These are phyloP conservation scores for Elymnias hypermnestra DNA, from an alignment of 1,140 invertebrate species.

Conservation along the genomic window DNA sequence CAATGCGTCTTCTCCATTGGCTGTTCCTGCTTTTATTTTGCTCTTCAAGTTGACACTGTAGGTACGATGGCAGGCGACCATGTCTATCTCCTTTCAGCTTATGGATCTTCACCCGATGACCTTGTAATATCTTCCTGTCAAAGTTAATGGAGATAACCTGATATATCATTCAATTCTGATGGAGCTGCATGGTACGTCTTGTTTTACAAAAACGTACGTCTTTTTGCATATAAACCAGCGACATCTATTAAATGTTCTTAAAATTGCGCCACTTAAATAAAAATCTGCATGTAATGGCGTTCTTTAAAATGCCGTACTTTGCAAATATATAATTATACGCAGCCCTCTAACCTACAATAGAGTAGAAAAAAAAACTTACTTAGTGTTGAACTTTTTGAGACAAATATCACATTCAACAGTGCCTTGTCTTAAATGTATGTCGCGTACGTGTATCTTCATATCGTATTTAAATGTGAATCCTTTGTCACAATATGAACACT, in stretches of 20 bases:
- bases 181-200: no score
- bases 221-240: no score
- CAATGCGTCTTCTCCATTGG: not conserved
- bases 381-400: constrained; percentile 62
- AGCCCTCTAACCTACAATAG: no score
- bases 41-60: constrained; percentile 31
- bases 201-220: no score
- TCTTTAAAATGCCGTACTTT: no score
- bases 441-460: constrained; percentile 57
- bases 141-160: no score
- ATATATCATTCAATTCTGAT: no score
- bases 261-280: no score
- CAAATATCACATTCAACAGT: constrained; percentile 61
- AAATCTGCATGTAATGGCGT: no score
- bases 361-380: constrained; percentile 45
- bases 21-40: constrained; percentile 3
- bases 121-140: constrained; percentile 62
- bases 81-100: constrained; percentile 60
- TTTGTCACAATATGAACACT: constrained; percentile 64
- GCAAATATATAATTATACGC: no score
- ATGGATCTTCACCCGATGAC: constrained; percentile 55
- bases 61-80: constrained; percentile 52
- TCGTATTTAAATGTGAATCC: constrained; percentile 57
- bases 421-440: constrained; percentile 59
- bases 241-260: no score